Evolutionary conservation across 2,797 vertebrate genomes (phyloP).

Genomic region (Zalophus californianus): DNA sequence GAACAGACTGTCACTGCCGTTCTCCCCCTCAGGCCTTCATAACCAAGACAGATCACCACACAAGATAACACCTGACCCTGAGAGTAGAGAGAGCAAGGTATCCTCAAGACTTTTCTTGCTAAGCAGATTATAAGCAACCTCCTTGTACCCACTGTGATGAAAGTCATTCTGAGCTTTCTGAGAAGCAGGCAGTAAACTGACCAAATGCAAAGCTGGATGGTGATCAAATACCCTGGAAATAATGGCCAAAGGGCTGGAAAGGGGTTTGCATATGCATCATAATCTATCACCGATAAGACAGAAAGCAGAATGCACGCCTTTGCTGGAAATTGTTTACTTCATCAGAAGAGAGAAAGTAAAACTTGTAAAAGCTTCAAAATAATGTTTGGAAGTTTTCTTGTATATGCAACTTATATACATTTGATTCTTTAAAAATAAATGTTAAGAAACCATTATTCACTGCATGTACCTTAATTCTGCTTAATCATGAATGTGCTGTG

Average conservation of each 20-base stretch:
- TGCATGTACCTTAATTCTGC: neutral
- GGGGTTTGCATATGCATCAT: neutral
- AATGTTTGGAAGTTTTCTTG: neutral
- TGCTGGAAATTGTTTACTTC: neutral
- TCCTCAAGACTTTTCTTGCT: neutral
- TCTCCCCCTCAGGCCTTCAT: neutral
- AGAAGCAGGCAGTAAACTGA: neutral
- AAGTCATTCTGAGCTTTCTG: slow-evolving; percentile 24
- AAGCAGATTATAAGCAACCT: slow-evolving; percentile 49
- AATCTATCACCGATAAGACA: neutral
- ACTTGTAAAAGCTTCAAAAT: neutral
- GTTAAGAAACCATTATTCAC: neutral
- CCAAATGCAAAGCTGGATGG: slow-evolving; percentile 3
- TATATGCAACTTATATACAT: neutral
- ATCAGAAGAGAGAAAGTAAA: neutral
- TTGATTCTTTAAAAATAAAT: neutral
- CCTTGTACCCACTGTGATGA: neutral
- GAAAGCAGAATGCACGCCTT: neutral
- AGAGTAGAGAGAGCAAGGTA: accelerated
- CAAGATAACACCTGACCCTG: neutral
- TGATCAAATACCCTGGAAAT: neutral
- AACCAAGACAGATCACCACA: neutral
- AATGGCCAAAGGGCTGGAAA: neutral
- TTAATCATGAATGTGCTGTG: neutral
- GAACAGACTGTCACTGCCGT: neutral